Conservation (phyloP, 1,140 invertebrate genomes). For the Drosophila parvula region DNA sequence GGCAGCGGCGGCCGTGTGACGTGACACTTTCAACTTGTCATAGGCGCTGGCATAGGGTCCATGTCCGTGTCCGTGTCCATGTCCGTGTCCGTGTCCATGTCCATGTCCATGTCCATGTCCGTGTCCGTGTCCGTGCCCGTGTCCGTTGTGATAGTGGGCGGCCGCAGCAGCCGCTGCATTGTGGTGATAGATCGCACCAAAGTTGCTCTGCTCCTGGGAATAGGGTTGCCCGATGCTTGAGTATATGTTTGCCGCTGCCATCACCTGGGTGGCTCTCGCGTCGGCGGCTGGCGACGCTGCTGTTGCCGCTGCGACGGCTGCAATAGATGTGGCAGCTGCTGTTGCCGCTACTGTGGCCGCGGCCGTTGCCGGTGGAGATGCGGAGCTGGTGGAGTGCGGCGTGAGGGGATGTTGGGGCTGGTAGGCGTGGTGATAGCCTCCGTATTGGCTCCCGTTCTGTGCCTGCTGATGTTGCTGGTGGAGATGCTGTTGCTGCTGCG, state of each 20-base stretch:
- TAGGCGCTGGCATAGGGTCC: constrained; percentile 76
- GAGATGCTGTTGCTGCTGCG: constrained; percentile 51
- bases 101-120: constrained; percentile 36
- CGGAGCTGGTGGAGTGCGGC: constrained; percentile 57
- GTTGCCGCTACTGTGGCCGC: background rate
- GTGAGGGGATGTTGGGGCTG: constrained; percentile 63
- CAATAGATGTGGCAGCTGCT: background rate
- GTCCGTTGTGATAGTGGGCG: constrained; percentile 58
- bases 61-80: constrained; percentile 28
- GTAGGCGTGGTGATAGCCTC: constrained; percentile 56
- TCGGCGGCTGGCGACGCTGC: background rate
- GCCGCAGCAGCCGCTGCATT: constrained; percentile 60
- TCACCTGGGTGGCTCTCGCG: constrained; percentile 48
- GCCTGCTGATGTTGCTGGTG: constrained; percentile 56
- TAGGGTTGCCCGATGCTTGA: constrained; percentile 84
- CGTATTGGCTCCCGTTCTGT: constrained; percentile 37
- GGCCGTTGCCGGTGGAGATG: constrained; percentile 44
- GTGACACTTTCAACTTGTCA: constrained; percentile 80
- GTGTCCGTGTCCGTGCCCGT: constrained; percentile 56
- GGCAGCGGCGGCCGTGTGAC: constrained; percentile 66
- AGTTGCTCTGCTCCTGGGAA: constrained; percentile 84
- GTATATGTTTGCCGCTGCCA: constrained; percentile 74
- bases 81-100: constrained; percentile 60
- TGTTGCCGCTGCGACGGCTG: constrained; percentile 15
- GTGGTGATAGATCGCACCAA: constrained; percentile 85